phyloP scores from a whole-genome alignment of 2,888 invertebrate genomes.

The Myopa testacea region DNA sequence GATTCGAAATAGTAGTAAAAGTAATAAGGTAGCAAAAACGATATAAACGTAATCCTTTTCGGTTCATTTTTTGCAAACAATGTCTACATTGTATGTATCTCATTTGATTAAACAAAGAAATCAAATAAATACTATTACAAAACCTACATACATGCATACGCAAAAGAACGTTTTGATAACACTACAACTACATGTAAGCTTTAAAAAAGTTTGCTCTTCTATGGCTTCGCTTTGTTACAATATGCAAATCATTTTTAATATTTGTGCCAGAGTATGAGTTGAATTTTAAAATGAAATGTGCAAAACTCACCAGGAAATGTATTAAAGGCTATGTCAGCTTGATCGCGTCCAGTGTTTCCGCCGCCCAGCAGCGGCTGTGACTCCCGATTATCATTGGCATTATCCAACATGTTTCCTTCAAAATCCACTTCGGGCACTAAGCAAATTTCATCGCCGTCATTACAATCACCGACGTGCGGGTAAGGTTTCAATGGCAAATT shows the following conservation, averaged over 20 bases:
- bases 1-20: no score
- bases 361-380: slow-evolving; percentile 93
- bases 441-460: slow-evolving; percentile 74
- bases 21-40: no score
- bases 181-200: neutral
- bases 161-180: neutral
- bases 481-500: slow-evolving; percentile 39
- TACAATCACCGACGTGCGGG: slow-evolving; percentile 45
- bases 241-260: neutral
- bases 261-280: neutral
- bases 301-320: slow-evolving; percentile 82
- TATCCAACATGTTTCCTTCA: slow-evolving; percentile 81
- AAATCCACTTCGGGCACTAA: slow-evolving; percentile 87
- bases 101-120: no score
- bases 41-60: no score
- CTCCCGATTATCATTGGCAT: slow-evolving; percentile 86
- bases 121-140: no score
- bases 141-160: neutral
- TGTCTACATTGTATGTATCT: no score
- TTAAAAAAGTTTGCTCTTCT: neutral
- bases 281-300: neutral
- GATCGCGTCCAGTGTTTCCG: slow-evolving; percentile 77
- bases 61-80: no score
- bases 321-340: slow-evolving; percentile 81
- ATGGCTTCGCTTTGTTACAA: neutral